Percentiles rank a stretch among this genome's conserved stretches.
Conservation (phyloP, 92 coral and sea anemone genomes). For the Palythoa caribaeorum region DNA sequence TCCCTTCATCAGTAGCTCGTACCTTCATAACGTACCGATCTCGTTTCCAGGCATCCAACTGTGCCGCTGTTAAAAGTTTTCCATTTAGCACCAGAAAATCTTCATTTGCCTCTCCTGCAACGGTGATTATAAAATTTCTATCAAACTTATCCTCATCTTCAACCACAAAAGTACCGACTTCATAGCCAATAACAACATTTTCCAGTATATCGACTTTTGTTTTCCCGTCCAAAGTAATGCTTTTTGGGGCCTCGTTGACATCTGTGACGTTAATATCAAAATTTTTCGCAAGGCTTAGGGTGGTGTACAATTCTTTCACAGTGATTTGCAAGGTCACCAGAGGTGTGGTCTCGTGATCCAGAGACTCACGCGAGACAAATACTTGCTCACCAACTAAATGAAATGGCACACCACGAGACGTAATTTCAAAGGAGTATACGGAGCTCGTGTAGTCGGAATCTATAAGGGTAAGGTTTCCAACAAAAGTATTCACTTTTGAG, state of each 20-base stretch:
- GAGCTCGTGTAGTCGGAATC: constrained; percentile 71
- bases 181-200: constrained; percentile 47
- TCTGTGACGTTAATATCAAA: constrained; percentile 64
- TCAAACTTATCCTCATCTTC: constrained; percentile 71
- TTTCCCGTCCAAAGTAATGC: constrained; percentile 70
- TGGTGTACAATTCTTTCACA: constrained; percentile 65
- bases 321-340: constrained; percentile 72
- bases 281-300: constrained; percentile 60
- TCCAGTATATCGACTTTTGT: constrained; percentile 59
- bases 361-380: constrained; percentile 70
- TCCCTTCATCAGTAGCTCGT: constrained; percentile 74
- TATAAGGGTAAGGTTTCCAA: constrained; percentile 54
- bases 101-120: constrained; percentile 50
- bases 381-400: constrained; percentile 63
- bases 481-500: constrained; percentile 51
- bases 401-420: constrained; percentile 79
- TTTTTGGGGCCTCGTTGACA: constrained; percentile 72
- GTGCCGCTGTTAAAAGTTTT: constrained; percentile 63
- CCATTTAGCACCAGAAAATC: constrained; percentile 57
- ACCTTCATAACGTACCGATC: constrained; percentile 68
- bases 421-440: constrained; percentile 69
- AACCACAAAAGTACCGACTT: constrained; percentile 61
- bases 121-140: constrained; percentile 46
- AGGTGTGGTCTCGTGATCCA: constrained; percentile 80
- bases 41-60: constrained; percentile 74